Conservation (phyloP, 2,797 vertebrate species). For the Agapornis canus region DNA sequence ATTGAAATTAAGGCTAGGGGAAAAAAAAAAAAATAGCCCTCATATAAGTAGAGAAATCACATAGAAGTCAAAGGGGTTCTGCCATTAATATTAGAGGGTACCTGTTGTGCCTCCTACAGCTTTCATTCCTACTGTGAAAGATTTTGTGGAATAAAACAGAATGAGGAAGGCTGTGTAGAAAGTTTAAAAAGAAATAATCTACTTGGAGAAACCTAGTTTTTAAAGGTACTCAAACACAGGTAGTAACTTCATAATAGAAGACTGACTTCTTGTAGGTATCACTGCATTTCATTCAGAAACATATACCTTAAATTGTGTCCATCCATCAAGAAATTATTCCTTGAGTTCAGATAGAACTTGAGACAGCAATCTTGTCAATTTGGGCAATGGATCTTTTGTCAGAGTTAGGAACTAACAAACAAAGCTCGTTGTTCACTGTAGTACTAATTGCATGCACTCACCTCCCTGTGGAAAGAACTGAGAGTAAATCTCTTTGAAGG, state of each 20-base stretch:
- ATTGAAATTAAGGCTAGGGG: not conserved
- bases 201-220: not conserved
- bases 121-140: not conserved
- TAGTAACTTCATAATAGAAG: not conserved
- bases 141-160: not conserved
- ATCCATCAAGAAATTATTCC: not conserved
- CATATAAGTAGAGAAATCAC: not conserved
- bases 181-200: not conserved
- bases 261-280: not conserved
- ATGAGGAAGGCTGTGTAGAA: not conserved
- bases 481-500: conserved; percentile 97
- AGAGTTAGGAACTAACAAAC: not conserved
- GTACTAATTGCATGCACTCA: conserved; percentile 74
- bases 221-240: not conserved
- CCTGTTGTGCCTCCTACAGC: not conserved
- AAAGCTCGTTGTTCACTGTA: not conserved
- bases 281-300: not conserved
- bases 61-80: not conserved
- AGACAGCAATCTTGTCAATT: not conserved
- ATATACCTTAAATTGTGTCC: not conserved
- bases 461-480: conserved; percentile 99
- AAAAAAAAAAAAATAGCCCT: not conserved
- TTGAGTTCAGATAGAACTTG: not conserved
- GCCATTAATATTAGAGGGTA: not conserved
- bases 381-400: not conserved